Evolutionary conservation across 2,888 invertebrate species (phyloP).

Genomic region (Dynastes hyllus): DNA sequence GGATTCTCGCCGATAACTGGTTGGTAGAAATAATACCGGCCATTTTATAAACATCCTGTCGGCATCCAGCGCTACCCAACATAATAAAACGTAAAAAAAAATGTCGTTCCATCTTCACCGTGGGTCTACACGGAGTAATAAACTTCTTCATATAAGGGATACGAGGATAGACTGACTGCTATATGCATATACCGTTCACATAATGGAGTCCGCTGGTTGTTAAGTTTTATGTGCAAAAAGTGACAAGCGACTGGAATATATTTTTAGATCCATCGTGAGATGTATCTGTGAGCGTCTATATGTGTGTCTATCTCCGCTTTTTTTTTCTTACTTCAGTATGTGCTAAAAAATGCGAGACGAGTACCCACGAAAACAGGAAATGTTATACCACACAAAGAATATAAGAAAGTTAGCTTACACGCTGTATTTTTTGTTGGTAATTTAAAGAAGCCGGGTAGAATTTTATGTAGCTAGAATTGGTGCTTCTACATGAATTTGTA

Average conservation of each 20-base stretch:
- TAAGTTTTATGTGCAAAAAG: conserved; percentile 49
- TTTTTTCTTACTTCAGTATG: conserved; percentile 24
- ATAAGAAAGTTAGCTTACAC: too few species aligned
- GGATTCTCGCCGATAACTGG: not conserved
- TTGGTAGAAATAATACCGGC: conserved; percentile 21
- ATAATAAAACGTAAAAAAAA: not conserved
- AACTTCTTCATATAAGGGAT: conserved; percentile 10
- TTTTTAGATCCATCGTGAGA: conserved; percentile 48
- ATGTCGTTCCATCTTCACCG: conserved; percentile 3
- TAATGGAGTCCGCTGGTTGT: conserved; percentile 43
- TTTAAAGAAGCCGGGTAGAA: too few species aligned
- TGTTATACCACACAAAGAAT: conserved; percentile 16
- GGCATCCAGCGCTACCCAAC: conserved; percentile 9
- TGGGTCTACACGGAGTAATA: conserved; percentile 13
- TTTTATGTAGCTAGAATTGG: too few species aligned
- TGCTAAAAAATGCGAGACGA: conserved; percentile 21
- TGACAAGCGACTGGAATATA: conserved; percentile 40
- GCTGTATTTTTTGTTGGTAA: too few species aligned
- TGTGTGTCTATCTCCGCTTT: not conserved
- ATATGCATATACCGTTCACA: conserved; percentile 6
- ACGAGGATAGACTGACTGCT: not conserved
- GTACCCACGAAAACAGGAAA: conserved; percentile 31
- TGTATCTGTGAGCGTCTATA: conserved; percentile 7
- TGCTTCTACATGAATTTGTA: too few species aligned
- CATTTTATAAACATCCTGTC: conserved; percentile 47